Conservation (phyloP, 2,888 invertebrate genomes). For the Cyclophora albipunctata region DNA sequence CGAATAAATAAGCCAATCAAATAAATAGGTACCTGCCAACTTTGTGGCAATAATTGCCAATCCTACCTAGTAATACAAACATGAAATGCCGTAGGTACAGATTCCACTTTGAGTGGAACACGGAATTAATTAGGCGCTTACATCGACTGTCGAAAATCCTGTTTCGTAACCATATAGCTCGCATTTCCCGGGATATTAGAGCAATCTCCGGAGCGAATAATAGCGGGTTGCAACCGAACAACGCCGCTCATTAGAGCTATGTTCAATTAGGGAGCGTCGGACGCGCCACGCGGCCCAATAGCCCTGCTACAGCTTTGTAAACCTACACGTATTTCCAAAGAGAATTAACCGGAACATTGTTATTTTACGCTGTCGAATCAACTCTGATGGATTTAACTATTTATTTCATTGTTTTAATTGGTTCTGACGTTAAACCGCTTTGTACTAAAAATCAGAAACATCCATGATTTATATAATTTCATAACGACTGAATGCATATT, state of each 20-base stretch:
- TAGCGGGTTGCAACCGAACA: constrained; percentile 66
- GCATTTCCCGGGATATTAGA: constrained; percentile 54
- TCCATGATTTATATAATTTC: too few species aligned
- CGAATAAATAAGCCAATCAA: too few species aligned
- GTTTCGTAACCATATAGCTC: constrained; percentile 37
- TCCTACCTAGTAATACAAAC: too few species aligned
- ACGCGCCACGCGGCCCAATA: constrained; percentile 31
- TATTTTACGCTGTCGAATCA: constrained; percentile 19
- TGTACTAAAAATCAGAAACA: too few species aligned
- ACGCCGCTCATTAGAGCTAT: constrained; percentile 71
- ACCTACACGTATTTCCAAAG: constrained; percentile 18
- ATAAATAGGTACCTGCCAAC: too few species aligned
- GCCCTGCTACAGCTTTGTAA: constrained; percentile 33
- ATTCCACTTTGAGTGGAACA: constrained; percentile 11
- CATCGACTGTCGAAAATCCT: constrained; percentile 35
- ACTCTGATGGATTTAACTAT: constrained; percentile 1
- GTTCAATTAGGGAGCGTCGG: constrained; percentile 65
- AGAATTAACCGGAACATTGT: constrained; percentile 28
- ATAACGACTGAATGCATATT: too few species aligned
- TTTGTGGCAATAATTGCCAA: too few species aligned
- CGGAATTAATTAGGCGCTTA: constrained; percentile 32
- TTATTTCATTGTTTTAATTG: neutral
- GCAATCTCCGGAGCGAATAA: constrained; percentile 61
- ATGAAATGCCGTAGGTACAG: too few species aligned
- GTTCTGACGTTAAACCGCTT: neutral